phyloP scores from a whole-genome alignment of 2,797 vertebrate species.

The Eutrigla gurnardus region DNA sequence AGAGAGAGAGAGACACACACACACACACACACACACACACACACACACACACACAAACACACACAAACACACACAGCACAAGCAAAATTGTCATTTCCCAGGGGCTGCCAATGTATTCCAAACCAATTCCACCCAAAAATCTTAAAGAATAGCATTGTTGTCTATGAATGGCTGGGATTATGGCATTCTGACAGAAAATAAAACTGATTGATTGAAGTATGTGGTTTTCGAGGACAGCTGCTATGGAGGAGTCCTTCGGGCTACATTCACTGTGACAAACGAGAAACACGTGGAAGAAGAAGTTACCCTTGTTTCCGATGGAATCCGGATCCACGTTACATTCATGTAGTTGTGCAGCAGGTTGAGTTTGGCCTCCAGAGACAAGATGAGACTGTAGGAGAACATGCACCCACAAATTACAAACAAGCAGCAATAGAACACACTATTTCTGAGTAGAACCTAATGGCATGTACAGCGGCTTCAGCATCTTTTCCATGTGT shows the following conservation, averaged over 20 bases:
- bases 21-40: no score
- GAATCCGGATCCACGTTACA: constrained; percentile 99
- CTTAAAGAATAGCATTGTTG: not conserved
- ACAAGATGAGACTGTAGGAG: constrained; percentile 92
- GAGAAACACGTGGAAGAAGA: constrained; percentile 36
- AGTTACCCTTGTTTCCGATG: constrained; percentile 96
- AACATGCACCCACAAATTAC: constrained; percentile 39
- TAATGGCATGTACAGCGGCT: not conserved
- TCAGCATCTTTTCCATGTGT: constrained; percentile 27
- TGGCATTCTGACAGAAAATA: constrained; percentile 51
- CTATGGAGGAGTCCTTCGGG: constrained; percentile 26
- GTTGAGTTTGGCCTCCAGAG: constrained; percentile 98
- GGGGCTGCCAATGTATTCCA: constrained; percentile 8
- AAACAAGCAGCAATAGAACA: constrained; percentile 16
- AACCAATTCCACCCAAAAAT: constrained; percentile 7
- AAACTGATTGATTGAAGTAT: constrained; percentile 48
- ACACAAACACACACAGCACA: constrained; percentile 17
- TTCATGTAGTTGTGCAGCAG: constrained; percentile 99
- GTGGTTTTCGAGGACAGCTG: constrained; percentile 61
- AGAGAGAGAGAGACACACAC: constrained; percentile 15
- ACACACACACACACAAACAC: constrained; percentile 19
- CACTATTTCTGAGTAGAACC: not conserved
- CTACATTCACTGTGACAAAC: constrained; percentile 51
- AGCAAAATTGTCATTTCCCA: not conserved
- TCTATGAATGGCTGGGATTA: constrained; percentile 28